Percentiles rank a stretch among this genome's conserved stretches.
Conservation (phyloP, 2,113 vertebrate species). For the Hippocampus zosterae region DNA sequence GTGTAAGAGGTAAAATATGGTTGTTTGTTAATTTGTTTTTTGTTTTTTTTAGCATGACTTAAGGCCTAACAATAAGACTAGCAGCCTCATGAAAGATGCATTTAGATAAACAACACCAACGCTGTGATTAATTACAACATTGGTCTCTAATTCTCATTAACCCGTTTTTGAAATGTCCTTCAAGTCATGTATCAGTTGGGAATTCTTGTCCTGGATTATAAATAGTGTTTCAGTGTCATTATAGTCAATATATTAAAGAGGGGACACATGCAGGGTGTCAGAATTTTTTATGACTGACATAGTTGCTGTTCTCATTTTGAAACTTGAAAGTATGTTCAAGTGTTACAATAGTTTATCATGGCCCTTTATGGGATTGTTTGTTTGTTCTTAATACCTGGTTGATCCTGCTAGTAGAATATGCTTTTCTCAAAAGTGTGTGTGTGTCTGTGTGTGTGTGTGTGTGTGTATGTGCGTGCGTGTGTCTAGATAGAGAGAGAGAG, state of each 20-base stretch:
- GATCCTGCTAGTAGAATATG: too few relatives aligned
- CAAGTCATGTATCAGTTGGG: constrained; percentile 18
- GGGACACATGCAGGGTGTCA: constrained; percentile 14
- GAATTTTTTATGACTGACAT: neutral
- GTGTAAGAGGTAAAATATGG: constrained; percentile 1
- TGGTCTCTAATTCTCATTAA: constrained; percentile 66
- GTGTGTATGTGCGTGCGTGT: too few relatives aligned
- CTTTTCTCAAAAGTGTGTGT: too few relatives aligned
- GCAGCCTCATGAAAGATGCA: constrained; percentile 41
- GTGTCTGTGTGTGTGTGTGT: too few relatives aligned
- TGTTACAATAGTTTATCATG: neutral
- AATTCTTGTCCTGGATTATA: constrained; percentile 55
- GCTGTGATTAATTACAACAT: constrained; percentile 36
- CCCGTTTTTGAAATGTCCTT: constrained; percentile 51
- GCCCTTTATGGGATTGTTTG: neutral
- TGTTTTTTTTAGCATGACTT: constrained; percentile 9
- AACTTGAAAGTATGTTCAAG: neutral
- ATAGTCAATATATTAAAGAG: constrained; percentile 24
- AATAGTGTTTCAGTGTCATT: constrained; percentile 11
- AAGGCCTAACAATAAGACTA: constrained; percentile 18
- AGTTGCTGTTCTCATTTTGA: neutral
- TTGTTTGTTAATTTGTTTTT: constrained; percentile 3
- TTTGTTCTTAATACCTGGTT: neutral
- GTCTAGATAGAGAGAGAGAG: too few relatives aligned
- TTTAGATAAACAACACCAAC: constrained; percentile 44